Evolutionary conservation across 2,113 vertebrate genomes (phyloP).

Genomic region (Chaetodon auriga): DNA sequence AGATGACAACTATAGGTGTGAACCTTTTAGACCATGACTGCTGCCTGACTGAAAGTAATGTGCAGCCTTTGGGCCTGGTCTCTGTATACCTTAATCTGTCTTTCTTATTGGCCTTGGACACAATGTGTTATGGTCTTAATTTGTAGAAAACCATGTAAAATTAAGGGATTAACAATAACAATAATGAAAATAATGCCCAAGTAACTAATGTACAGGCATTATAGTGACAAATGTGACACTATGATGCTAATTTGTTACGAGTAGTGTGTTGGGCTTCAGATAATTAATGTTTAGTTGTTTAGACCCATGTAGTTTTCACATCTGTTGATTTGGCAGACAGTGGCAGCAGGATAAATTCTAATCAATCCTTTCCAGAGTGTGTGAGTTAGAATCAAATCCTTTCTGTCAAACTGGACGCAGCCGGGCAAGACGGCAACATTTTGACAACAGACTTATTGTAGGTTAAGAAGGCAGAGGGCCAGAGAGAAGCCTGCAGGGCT

Average conservation of each 20-base stretch:
- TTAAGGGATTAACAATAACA: neutral
- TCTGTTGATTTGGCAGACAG: neutral
- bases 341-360: neutral
- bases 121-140: neutral
- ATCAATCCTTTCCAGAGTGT: neutral
- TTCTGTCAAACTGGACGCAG: neutral
- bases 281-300: neutral
- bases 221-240: neutral
- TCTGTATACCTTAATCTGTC: too few species aligned
- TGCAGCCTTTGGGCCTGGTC: neutral
- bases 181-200: too few species aligned
- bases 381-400: neutral
- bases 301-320: neutral
- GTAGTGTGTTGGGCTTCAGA: neutral
- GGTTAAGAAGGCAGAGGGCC: neutral
- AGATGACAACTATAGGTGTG: slow-evolving; percentile 24
- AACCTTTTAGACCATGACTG: slow-evolving; percentile 17
- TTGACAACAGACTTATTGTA: neutral
- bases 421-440: neutral
- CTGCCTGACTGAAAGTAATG: neutral
- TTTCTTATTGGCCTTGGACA: neutral
- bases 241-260: neutral
- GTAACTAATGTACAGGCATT: neutral
- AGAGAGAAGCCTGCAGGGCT: too few species aligned
- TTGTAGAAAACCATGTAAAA: neutral